Evolutionary conservation across 2,888 invertebrate genomes (phyloP), one percentile per base, ranked within the genome.

Genomic region (Diadegma fenestrale): DNA sequence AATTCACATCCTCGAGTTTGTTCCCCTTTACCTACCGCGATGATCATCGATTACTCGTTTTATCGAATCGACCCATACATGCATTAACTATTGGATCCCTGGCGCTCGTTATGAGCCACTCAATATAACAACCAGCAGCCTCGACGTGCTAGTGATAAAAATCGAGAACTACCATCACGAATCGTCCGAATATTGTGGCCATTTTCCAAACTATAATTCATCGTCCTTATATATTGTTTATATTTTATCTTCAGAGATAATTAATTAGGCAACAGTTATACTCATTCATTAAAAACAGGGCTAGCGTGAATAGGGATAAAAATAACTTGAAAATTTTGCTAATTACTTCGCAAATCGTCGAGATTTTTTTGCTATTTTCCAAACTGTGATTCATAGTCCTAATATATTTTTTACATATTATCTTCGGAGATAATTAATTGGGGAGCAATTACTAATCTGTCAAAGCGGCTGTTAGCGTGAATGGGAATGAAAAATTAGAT

Each of bases 41-140:
- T 78, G 78, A 78, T 43, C 43, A 78, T 69, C 69, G 69, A 78
- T 58, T 69, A 26, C 41, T 30, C 41, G 58, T 43, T 78, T 68
- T 78, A 69, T 78, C 68, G 19, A 69, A 69, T 69, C 43, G 58
- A 43, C 54, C 43, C 54, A 58, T 43, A n/a, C 68, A 68, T 33
- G 19, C 68, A 78, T 61, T 30, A 58, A 58, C 12, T 19, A 30
- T 22, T 69, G 12, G 12, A 22, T 54, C 12, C 12, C 10, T 22
- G 22, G 7, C 3, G 12, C 19, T 41, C 30, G 30, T 68, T 68
- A 58, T 43, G 58, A 68, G 51, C 7, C 43, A 37, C 26, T 41
- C 68, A 51, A 78, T 58, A n/a, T n/a, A n/a, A n/a, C n/a, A 58
- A 78, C 37, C n/a, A 45, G 6, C 66, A 76, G 33, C 17, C 19